Base-by-base conservation (phyloP, 2,113 vertebrate species). In the Cyprinus carpio region DNA sequence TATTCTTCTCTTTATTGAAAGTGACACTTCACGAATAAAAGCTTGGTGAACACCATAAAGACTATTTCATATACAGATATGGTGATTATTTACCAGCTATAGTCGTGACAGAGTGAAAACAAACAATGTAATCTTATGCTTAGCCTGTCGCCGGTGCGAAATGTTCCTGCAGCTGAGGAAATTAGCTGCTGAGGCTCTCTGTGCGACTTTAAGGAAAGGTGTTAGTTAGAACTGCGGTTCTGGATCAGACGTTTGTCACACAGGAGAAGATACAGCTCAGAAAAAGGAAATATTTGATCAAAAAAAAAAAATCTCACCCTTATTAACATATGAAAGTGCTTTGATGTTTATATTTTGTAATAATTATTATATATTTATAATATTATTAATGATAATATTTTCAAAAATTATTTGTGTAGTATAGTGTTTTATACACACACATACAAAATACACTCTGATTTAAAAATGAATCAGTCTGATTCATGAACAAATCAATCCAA, bases 1-100 rank as follows among this genome's bases (percentile, higher is more conserved):
- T 85, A 91, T 92, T 87, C 87, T 81, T 79, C 81, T 74, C 67
- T 69, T 91, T 87, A 91, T 91, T 90, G 89, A 89, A 92, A 89
- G 88, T 91, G 91, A 92, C 91, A 91, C 75, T 43, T 43, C 86
- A 86, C 67, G 86, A 85, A 89, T 86, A 88, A 87, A 86, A 71
- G 67, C 76, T 27, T 84, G 6, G 71, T 77, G 82, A 89, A 85
- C 81, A 76, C 85, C 80, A 87, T 84, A 85, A 88, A 87, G 80
- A 84, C 85, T 76, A 86, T 87, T 91, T 90, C 86, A 87, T 86
- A 87, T 71, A 84, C 80, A 83, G 83, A 87, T 87, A 75, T 82
- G 83, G 87, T 89, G 88, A 90, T 91, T 90, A 90, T 85, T 83
- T 75, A 79, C 81, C 71, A 64, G 31, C 60, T 31, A n/a, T n/a